A percentile compares a stretch with the other conserved stretches of the same genome.
phyloP scores from a whole-genome alignment of 92 coral and sea anemone genomes.

The Zoanthus sociatus region DNA sequence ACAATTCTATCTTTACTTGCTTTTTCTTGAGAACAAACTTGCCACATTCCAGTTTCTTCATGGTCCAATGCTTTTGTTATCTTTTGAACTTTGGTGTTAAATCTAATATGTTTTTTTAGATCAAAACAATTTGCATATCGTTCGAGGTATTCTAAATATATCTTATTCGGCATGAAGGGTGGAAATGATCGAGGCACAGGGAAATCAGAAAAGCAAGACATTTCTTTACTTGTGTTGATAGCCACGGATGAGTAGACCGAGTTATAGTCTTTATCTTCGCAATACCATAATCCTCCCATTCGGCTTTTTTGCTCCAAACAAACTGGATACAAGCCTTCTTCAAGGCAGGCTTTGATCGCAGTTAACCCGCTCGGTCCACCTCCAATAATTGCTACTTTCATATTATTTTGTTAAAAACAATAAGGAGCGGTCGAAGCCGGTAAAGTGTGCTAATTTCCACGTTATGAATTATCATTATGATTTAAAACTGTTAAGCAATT shows the following conservation, averaged over 20 bases:
- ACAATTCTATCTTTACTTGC: neutral
- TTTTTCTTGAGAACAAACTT: constrained; percentile 21
- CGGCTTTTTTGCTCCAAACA: constrained; percentile 73
- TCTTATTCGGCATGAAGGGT: constrained; percentile 45
- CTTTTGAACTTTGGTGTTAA: constrained; percentile 34
- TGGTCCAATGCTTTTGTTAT: constrained; percentile 43
- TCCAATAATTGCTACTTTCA: constrained; percentile 74
- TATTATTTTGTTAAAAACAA: neutral
- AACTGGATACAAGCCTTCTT: constrained; percentile 70
- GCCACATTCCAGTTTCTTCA: constrained; percentile 53
- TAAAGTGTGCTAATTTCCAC: too few species aligned
- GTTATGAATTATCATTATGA: too few species aligned
- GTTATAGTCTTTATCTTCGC: constrained; percentile 24
- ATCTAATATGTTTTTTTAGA: constrained; percentile 38
- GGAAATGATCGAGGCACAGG: constrained; percentile 57
- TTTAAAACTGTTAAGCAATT: too few species aligned
- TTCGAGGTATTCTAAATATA: constrained; percentile 46
- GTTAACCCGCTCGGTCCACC: constrained; percentile 74
- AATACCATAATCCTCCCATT: constrained; percentile 77
- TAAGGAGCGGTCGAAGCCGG: too few species aligned
- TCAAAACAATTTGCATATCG: constrained; percentile 51
- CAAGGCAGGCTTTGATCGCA: constrained; percentile 73
- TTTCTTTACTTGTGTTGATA: constrained; percentile 63
- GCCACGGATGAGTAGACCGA: constrained; percentile 50
- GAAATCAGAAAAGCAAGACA: constrained; percentile 70